Evolutionary conservation across 1,140 invertebrate genomes (phyloP), one percentile per base, ranked within the genome.

Genomic region (Phymorhynchus buccinoides): DNA sequence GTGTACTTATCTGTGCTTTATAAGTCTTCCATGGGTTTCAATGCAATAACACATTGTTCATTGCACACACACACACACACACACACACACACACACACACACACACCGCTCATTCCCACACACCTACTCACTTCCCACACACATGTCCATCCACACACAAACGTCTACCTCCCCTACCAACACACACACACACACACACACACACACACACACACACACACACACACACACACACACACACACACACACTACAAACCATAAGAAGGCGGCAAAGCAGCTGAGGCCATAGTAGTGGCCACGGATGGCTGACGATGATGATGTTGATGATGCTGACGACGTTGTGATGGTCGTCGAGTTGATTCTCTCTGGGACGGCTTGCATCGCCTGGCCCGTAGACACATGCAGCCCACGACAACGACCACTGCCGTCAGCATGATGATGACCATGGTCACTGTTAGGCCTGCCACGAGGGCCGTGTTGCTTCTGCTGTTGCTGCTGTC

Each of bases 211-310:
- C 7, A 62, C 56, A 62, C 56, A 62, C 7, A 62, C 56, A 62
- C 56, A 62, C 7, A 62, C 56, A 62, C 56, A 62, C 56, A 62
- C 56, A 62, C 56, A 62, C 56, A 62, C 56, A 62, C 18, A 62
- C 56, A 62, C 56, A 62, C 56, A 62, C 56, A 62, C 56, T 27
- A 62, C 56, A 62, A 3, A 62, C 56, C 56, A 22, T 62, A 62
- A 4, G 56, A 62, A 4, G 56, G 56, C 12, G 56, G 56, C 22
- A 62, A 27, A 9, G 56, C n/a, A 4, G 56, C 56, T 4, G 56
- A 62, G 18, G 56, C 0, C 12, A 27, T 16, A 4, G 56, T 62
- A 27, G 56, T 62, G 56, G 56, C 22, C 14, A 62, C 56, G 56
- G 56, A 27, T 12, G 56, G 56, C 6, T 0, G 56, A 22, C 56